Evolutionary conservation across 1,140 invertebrate species (phyloP).

Genomic region (Pogonomyrmex barbatus): DNA sequence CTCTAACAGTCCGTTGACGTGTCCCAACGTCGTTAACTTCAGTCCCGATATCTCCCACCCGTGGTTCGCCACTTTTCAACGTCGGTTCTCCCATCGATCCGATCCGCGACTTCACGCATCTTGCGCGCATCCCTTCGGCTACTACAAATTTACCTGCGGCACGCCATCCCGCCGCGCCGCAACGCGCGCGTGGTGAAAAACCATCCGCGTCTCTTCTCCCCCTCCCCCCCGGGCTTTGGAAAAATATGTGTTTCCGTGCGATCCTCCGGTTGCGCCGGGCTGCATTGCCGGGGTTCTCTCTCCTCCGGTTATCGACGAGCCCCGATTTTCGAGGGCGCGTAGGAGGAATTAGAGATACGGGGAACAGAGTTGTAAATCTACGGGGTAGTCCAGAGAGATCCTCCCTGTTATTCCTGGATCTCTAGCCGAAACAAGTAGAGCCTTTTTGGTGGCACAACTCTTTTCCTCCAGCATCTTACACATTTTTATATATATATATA

Average conservation of each 20-base stretch:
- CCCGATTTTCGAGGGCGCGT: constrained; percentile 43
- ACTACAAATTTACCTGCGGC: constrained; percentile 57
- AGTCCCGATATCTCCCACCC: constrained; percentile 37
- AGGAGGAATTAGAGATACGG: constrained; percentile 25
- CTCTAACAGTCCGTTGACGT: constrained; percentile 55
- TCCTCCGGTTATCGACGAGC: constrained; percentile 57
- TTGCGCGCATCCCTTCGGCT: constrained; percentile 44
- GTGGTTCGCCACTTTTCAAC: constrained; percentile 56
- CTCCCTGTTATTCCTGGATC: background rate
- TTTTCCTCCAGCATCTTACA: background rate
- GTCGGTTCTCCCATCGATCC: constrained; percentile 36
- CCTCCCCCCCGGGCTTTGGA: constrained; percentile 34
- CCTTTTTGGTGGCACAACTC: background rate
- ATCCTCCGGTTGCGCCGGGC: constrained; percentile 5
- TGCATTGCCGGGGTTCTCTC: constrained; percentile 34
- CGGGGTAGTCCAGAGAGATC: background rate
- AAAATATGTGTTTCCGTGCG: constrained; percentile 60
- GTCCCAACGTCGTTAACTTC: constrained; percentile 53
- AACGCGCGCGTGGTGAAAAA: background rate
- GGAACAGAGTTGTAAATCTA: background rate
- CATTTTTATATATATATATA: background rate
- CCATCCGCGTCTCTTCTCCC: background rate
- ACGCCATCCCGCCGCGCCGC: constrained; percentile 16
- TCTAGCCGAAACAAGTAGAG: background rate
- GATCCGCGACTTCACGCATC: constrained; percentile 47